These are phyloP conservation scores for Cololabis saira DNA, from an alignment of 2,113 vertebrate genomes.

Conservation along the genomic window DNA sequence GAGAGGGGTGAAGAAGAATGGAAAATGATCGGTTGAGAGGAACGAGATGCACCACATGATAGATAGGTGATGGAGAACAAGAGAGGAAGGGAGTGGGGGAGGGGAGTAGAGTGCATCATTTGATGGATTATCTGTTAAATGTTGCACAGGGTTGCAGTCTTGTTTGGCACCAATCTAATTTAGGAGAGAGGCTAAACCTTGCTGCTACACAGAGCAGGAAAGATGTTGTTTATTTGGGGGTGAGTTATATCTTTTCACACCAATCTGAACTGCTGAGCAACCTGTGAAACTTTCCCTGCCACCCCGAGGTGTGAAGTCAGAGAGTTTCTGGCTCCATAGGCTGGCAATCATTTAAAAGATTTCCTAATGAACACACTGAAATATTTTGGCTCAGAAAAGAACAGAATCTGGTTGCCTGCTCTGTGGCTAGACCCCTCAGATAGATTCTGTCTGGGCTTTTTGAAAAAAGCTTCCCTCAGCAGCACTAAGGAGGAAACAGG, in stretches of 20 bases:
- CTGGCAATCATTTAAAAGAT: constrained; percentile 10
- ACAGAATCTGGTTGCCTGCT: background rate
- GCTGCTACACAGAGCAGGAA: constrained; percentile 50
- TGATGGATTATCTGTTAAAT: constrained; percentile 69
- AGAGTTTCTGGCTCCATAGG: constrained; percentile 14
- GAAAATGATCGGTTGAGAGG: constrained; percentile 3
- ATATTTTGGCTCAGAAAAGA: background rate
- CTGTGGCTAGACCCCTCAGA: background rate
- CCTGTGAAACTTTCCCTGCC: constrained; percentile 25
- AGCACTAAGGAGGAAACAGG: constrained; percentile 27
- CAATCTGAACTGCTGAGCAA: constrained; percentile 41
- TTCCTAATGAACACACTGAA: constrained; percentile 17
- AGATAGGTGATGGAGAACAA: constrained; percentile 25
- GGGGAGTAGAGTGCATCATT: constrained; percentile 14
- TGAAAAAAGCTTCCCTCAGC: constrained; percentile 30
- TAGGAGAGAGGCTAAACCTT: constrained; percentile 55
- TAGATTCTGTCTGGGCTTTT: constrained; percentile 7
- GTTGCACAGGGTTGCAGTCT: constrained; percentile 62
- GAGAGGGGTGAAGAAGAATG: background rate
- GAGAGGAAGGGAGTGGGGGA: background rate
- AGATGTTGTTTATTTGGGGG: background rate
- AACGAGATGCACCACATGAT: constrained; percentile 6
- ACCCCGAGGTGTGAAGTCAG: constrained; percentile 25
- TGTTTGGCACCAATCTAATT: constrained; percentile 67
- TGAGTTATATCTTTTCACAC: constrained; percentile 27